Percentiles rank a stretch among this genome's conserved stretches.
These are phyloP conservation scores for Montipora foliosa DNA, from an alignment of 64 coral and sea anemone species.

Conservation along the genomic window DNA sequence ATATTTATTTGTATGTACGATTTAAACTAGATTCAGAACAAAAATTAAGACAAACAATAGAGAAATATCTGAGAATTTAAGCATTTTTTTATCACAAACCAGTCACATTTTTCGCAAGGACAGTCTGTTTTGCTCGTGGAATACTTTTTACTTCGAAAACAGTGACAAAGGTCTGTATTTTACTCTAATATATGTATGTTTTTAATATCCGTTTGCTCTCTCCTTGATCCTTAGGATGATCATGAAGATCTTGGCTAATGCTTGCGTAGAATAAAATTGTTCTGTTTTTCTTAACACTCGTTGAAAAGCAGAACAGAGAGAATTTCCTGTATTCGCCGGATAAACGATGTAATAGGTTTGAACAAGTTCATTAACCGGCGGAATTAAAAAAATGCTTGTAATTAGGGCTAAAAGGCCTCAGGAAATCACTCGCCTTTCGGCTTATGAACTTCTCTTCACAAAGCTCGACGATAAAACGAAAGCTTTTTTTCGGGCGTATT, in stretches of 20 bases:
- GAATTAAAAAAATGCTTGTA: constrained; percentile 28
- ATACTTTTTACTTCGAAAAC: not conserved
- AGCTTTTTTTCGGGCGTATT: constrained; percentile 28
- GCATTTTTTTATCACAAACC: not conserved
- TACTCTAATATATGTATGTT: not conserved
- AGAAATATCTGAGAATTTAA: constrained; percentile 4
- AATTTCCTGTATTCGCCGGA: constrained; percentile 33
- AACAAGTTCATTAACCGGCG: constrained; percentile 36
- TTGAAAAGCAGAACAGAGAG: not conserved
- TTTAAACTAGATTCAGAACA: not conserved
- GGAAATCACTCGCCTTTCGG: constrained; percentile 59
- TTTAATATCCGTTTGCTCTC: not conserved
- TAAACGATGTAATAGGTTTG: not conserved
- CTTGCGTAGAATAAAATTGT: not conserved
- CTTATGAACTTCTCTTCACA: constrained; percentile 49
- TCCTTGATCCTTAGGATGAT: not conserved
- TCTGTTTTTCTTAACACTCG: constrained; percentile 34
- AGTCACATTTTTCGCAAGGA: not conserved
- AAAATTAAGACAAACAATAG: not conserved
- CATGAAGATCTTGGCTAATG: constrained; percentile 4
- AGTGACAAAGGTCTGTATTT: not conserved
- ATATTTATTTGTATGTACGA: not conserved
- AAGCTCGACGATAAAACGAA: constrained; percentile 17
- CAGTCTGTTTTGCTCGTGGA: not conserved
- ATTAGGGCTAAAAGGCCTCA: constrained; percentile 38